Evolutionary conservation across 92 coral and sea anemone species (phyloP), one percentile per base, ranked within the genome.

Genomic region (Porites lobata): DNA sequence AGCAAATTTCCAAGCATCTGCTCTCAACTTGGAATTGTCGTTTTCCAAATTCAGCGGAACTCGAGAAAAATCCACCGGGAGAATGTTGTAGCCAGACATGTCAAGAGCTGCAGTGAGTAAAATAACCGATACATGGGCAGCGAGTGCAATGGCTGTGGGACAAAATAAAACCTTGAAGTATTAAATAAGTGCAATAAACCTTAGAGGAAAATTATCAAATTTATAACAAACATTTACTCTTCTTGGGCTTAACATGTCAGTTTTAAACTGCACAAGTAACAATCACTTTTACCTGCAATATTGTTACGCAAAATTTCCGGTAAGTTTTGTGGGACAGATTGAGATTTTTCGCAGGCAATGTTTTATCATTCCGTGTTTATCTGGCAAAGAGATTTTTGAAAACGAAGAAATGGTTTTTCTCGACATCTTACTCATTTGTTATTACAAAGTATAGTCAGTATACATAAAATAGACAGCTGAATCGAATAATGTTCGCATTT

Each of bases 1-100:
- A 21, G 72, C 96, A 65, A 74, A 88, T 56, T 88, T 85, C 94
- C 94, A 94, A 18, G 96, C 96, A 24, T 91, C 96, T 19, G 87
- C 88, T 22, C 87, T 94, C 1, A 94, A 90, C 59, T 91, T 94
- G 24, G 94, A 78, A 13, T 89, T 88, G 53, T 92, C 94, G 2
- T 80, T 61, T 21, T 94, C 90, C 50, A 94, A 93, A 64, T 89
- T 82, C 64, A 94, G 79, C n/a, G 96, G 96, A 8, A 94, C 91
- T 50, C 59, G 78, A 11, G 93, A 66, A 81, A 94, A 80, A 53
- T 94, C 96, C 18, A 77, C 78, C 11, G 96, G 96, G 9, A 94
- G 68, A 47, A 94, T 82, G 66, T 91, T 93, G 83, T 94, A 94
- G 19, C 93, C 93, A 74, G 84, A 43, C 17, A 75, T 73, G 62